phyloP scores from a whole-genome alignment of 2,113 vertebrate species.

The Peromyscus californicus region DNA sequence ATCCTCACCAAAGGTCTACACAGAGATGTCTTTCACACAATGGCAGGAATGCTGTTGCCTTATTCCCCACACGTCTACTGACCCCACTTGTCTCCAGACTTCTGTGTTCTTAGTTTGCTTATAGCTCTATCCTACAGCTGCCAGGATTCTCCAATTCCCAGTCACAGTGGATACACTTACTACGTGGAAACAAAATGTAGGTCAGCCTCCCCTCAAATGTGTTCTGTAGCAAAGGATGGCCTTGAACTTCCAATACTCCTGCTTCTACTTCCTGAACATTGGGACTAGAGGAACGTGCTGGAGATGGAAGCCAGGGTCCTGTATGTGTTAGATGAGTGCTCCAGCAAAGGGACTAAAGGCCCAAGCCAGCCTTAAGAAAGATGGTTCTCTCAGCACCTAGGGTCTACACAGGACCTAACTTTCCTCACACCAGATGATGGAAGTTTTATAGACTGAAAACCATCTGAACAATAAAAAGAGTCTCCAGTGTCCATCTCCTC shows the following conservation, averaged over 20 bases:
- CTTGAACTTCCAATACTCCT: not conserved
- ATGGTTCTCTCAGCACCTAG: not conserved
- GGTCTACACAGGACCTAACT: not conserved
- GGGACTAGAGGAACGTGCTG: not conserved
- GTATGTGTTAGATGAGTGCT: no score
- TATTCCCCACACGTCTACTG: not conserved
- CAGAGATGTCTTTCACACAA: not conserved
- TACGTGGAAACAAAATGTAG: not conserved
- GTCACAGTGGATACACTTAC: not conserved
- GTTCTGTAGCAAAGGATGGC: not conserved
- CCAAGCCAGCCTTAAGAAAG: not conserved
- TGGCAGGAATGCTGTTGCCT: not conserved
- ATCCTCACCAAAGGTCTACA: not conserved
- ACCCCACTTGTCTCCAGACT: not conserved
- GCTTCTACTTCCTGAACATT: not conserved
- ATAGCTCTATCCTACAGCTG: not conserved
- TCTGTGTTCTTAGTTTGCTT: not conserved
- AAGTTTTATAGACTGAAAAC: slow-evolving; percentile 40
- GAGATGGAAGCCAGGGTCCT: no score
- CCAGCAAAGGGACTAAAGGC: not conserved
- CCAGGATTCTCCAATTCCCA: not conserved
- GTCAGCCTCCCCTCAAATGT: not conserved
- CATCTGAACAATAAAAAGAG: not conserved
- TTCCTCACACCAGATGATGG: not conserved
- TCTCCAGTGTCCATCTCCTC: not conserved